phyloP scores from a whole-genome alignment of 2,888 invertebrate species.

The Muschampia plurimacula region DNA sequence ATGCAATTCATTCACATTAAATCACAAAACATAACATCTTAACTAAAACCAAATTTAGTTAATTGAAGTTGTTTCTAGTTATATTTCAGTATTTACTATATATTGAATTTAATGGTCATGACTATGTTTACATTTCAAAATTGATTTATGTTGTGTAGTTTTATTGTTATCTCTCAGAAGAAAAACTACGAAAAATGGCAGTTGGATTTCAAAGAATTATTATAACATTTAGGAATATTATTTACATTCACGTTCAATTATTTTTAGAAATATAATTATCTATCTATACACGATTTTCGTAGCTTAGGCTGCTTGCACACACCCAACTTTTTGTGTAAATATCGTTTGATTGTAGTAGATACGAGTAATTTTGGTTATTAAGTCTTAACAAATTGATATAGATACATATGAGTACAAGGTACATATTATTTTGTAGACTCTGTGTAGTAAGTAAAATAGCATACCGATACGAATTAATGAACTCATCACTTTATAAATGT shows the following conservation, averaged over 20 bases:
- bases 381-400: too few relatives aligned
- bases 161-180: conserved; percentile 17
- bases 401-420: too few relatives aligned
- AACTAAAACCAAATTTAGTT: not conserved
- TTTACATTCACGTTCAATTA: conserved; percentile 51
- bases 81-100: not conserved
- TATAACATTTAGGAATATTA: conserved; percentile 47
- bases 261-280: conserved; percentile 29
- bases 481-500: too few relatives aligned
- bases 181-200: conserved; percentile 51
- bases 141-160: not conserved
- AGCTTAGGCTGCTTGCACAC: conserved; percentile 20
- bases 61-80: not conserved
- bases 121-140: not conserved
- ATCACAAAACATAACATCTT: conserved; percentile 9
- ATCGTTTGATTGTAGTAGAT: not conserved
- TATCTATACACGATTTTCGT: conserved; percentile 43
- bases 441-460: too few relatives aligned
- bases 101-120: not conserved
- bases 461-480: too few relatives aligned
- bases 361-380: not conserved
- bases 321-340: conserved; percentile 7
- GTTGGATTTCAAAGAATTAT: conserved; percentile 44
- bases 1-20: conserved; percentile 3
- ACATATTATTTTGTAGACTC: too few relatives aligned